Evolutionary conservation across 1,140 invertebrate genomes (phyloP).

Genomic region (Odontomachus brunneus): DNA sequence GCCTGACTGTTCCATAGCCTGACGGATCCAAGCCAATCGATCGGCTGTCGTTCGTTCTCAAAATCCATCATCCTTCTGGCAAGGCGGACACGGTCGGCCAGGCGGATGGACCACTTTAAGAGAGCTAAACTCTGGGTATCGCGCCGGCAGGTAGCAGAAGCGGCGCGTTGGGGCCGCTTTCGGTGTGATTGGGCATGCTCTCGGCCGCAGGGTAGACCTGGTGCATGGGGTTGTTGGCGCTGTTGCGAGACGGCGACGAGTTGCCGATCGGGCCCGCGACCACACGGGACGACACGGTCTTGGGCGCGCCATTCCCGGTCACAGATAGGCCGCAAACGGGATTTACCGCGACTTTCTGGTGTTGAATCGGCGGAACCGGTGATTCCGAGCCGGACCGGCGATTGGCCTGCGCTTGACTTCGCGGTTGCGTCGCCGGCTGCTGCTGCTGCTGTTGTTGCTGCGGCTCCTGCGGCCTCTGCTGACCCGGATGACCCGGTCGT

Average conservation of each 20-base stretch:
- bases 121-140: conserved; percentile 76
- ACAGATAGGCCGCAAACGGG: conserved; percentile 62
- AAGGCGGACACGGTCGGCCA: not conserved
- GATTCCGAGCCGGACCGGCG: conserved; percentile 11
- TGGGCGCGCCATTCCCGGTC: conserved; percentile 78
- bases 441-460: conserved; percentile 21
- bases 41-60: too few relatives aligned
- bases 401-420: not conserved
- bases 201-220: conserved; percentile 71
- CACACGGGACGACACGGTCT: conserved; percentile 60
- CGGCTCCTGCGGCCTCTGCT: conserved; percentile 37
- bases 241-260: conserved; percentile 45
- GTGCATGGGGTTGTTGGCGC: conserved; percentile 61
- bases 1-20: too few relatives aligned
- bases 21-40: too few relatives aligned
- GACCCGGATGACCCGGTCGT: conserved; percentile 52
- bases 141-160: conserved; percentile 79
- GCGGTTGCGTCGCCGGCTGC: conserved; percentile 25
- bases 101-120: not conserved
- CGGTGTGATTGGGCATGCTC: conserved; percentile 80
- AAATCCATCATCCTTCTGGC: too few relatives aligned
- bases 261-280: conserved; percentile 26
- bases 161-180: conserved; percentile 80
- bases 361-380: conserved; percentile 27
- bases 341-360: conserved; percentile 60